Percentiles rank a stretch among this genome's conserved stretches.
Conservation (phyloP, 2,797 vertebrate genomes). For the Bryconaethiops microstoma region DNA sequence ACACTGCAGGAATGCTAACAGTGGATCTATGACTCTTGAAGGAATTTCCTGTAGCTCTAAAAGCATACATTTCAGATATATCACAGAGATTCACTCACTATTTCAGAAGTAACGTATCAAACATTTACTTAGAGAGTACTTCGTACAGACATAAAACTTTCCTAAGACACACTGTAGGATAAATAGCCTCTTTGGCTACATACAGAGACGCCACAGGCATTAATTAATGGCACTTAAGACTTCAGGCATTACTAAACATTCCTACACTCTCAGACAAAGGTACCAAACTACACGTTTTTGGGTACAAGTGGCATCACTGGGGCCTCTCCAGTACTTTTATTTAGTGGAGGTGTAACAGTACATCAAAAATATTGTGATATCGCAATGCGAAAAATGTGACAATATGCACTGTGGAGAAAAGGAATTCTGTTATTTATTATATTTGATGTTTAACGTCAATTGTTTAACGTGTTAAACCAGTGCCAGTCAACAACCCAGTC, state of each 20-base stretch:
- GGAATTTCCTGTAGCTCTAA: slow-evolving; percentile 14
- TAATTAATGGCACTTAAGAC: slow-evolving; percentile 10
- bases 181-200: not conserved
- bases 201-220: not conserved
- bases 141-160: not conserved
- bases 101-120: not conserved
- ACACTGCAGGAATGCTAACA: slow-evolving; percentile 2
- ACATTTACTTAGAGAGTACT: slow-evolving; percentile 7
- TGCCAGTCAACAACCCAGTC: no score
- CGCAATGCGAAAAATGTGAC: no score
- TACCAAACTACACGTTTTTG: not conserved
- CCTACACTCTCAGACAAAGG: not conserved
- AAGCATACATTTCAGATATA: not conserved
- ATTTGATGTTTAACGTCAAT: no score
- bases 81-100: slow-evolving; percentile 5
- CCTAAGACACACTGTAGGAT: not conserved
- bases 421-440: no score
- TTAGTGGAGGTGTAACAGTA: no score
- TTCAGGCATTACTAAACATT: not conserved
- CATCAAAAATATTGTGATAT: no score
- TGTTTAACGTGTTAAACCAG: no score
- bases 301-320: no score
- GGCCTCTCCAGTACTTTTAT: no score
- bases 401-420: no score
- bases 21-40: no score